Percentiles rank a stretch among this genome's conserved stretches.
phyloP scores from a whole-genome alignment of 2,113 vertebrate genomes.

The Herpetotheres cachinnans region DNA sequence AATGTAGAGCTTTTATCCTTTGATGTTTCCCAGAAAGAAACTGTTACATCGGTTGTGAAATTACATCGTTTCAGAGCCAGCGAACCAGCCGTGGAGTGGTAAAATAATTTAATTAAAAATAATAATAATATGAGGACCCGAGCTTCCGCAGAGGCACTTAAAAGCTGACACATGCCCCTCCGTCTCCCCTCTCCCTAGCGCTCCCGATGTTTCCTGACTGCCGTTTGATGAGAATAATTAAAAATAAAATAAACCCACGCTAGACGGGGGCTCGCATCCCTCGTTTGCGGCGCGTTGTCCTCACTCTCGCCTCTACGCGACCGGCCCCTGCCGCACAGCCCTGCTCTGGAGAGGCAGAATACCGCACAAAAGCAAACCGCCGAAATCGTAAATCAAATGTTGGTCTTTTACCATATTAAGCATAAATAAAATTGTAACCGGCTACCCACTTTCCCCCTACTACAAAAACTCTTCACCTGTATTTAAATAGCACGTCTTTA shows the following conservation, averaged over 20 bases:
- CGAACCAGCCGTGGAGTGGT: constrained; percentile 47
- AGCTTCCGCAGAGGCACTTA: constrained; percentile 60
- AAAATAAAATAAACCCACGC: constrained; percentile 30
- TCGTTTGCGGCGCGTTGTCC: background rate
- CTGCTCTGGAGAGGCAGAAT: background rate
- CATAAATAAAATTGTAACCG: constrained; percentile 72
- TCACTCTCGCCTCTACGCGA: background rate
- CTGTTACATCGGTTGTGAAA: constrained; percentile 66
- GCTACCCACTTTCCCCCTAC: constrained; percentile 60
- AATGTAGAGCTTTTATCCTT: constrained; percentile 72
- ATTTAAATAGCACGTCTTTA: constrained; percentile 85
- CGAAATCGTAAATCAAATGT: constrained; percentile 28
- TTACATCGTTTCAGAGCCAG: constrained; percentile 65
- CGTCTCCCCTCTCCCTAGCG: constrained; percentile 28
- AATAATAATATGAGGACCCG: constrained; percentile 51
- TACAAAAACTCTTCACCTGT: constrained; percentile 81
- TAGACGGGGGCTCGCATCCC: background rate
- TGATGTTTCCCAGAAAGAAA: constrained; percentile 75
- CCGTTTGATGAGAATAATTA: constrained; percentile 47
- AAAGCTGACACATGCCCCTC: constrained; percentile 61
- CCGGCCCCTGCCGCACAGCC: background rate
- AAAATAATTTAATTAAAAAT: constrained; percentile 78
- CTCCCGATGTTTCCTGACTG: constrained; percentile 32
- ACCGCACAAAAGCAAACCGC: constrained; percentile 1
- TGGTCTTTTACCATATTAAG: constrained; percentile 61